phyloP scores from a whole-genome alignment of 2,113 vertebrate genomes.

The Sardina pilchardus region DNA sequence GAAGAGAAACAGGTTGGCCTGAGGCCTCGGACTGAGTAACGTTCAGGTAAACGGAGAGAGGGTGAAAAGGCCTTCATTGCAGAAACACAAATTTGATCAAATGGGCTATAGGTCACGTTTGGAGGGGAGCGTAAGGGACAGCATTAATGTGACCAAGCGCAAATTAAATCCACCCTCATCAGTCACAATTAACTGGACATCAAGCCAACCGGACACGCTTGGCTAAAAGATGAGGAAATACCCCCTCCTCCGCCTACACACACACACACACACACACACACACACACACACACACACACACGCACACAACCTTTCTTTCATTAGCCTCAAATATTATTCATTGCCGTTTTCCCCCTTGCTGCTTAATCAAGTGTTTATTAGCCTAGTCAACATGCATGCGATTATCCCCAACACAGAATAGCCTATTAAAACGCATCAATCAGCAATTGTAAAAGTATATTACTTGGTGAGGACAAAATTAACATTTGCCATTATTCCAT shows the following conservation, averaged over 20 bases:
- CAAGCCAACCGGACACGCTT: background rate
- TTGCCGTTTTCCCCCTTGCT: background rate
- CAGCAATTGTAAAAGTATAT: background rate
- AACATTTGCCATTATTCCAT: background rate
- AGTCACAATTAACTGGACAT: slow-evolving; percentile 12
- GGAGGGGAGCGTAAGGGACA: background rate
- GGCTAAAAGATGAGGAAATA: background rate
- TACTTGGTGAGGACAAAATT: background rate
- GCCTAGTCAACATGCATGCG: background rate
- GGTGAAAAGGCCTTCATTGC: background rate
- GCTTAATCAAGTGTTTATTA: background rate
- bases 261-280: background rate
- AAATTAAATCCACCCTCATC: slow-evolving; percentile 14
- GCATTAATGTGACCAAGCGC: background rate
- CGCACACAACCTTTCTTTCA: background rate
- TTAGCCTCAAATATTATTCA: background rate
- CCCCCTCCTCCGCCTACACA: background rate
- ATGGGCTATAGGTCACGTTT: background rate
- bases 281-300: background rate
- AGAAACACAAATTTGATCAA: background rate
- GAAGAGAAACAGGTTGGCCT: no score
- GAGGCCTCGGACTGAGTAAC: no score
- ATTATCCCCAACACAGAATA: background rate
- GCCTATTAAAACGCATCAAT: background rate
- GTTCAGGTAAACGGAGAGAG: background rate